Evolutionary conservation across 2,888 invertebrate species (phyloP), one percentile per base, ranked within the genome.

Genomic region (Caenorhabditis sp.): DNA sequence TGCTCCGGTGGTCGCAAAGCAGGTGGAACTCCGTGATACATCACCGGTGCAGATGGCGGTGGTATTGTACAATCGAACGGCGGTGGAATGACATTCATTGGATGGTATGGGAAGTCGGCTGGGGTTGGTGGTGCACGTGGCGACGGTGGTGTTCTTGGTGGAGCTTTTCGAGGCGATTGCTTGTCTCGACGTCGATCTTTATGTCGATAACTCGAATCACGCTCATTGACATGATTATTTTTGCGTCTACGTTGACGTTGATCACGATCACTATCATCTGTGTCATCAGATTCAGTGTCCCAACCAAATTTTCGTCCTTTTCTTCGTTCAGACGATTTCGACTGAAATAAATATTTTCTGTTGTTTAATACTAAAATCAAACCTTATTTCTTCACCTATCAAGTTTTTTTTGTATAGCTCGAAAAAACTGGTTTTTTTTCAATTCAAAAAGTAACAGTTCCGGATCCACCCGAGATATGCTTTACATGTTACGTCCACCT

Each of bases 201-300:
- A 14, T 27, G n/a, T 25, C 17, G 20, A 12, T 50, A 36, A 27
- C 25, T 23, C 23, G 60, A n/a, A n/a, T n/a, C 25, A 31, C 36
- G 3, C 49, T 57, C 5, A 25, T 58, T 31, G 21, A 12, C 8
- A 20, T 27, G 31, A 12, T 25, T 43, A 8, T 7, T n/a, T 27
- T 53, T 49, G 2, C 68, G 50, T 2, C 61, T 53, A 17, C 66
- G 21, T n/a, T 60, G 31, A 20, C 26, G 59, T 31, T 38, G 8
- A 1, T 62, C 21, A 4, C 7, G 26, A 10, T 54, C 65, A 36
- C 53, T 62, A 0, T 74, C 74, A 20, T 74, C 74, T 1, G 74
- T 69, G 4, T 74, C 73, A n/a, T 73, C 73, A 3, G 59, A 36
- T 20, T 68, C 68, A 0, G 74, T 66, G 10, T 72, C 72, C 69